These are phyloP conservation scores for Anomalospiza imberbis DNA, from an alignment of 2,797 vertebrate species.

Conservation along the genomic window DNA sequence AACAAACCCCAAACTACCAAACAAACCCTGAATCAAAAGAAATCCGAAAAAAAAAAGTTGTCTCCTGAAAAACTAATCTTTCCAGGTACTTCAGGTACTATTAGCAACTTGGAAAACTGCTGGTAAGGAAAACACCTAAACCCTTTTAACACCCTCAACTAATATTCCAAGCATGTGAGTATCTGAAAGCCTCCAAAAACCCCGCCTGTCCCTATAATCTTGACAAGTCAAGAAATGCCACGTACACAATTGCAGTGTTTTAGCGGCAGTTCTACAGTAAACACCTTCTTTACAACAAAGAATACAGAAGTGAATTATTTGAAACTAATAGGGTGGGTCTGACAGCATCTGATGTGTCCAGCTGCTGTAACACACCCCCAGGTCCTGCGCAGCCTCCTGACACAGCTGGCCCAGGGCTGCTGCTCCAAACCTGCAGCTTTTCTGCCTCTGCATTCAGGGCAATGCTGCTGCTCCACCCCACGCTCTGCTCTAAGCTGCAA, in stretches of 20 bases:
- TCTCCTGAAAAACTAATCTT: background rate
- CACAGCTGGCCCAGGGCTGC: background rate
- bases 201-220: background rate
- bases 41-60: background rate
- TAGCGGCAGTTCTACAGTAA: background rate
- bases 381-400: background rate
- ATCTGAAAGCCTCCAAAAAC: background rate
- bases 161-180: background rate
- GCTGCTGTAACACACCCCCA: no score
- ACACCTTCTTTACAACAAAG: background rate
- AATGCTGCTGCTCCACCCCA: background rate
- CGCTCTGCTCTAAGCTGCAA: background rate
- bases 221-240: background rate
- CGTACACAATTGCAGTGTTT: background rate
- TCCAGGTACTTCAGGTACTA: background rate
- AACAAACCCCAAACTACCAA: background rate
- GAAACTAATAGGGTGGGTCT: rapidly evolving
- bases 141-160: background rate
- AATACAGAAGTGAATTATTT: background rate
- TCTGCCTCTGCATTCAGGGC: background rate
- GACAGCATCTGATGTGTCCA: background rate
- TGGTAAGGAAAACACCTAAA: background rate
- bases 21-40: background rate
- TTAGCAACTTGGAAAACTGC: background rate
- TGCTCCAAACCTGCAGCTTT: background rate